Evolutionary conservation across 2,888 invertebrate species (phyloP).

Genomic region (Drosophila helvetica): DNA sequence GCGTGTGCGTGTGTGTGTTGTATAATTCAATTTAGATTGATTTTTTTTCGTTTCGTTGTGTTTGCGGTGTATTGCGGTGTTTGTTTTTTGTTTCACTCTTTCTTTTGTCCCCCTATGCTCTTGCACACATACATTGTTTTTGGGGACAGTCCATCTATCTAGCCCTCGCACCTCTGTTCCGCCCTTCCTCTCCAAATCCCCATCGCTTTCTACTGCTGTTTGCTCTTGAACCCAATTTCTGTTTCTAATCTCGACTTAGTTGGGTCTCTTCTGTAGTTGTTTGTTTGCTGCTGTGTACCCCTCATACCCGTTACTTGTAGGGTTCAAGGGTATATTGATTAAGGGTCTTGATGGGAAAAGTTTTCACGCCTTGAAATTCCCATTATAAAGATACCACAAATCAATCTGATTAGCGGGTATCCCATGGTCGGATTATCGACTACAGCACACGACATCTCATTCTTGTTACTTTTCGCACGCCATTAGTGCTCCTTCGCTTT

Average conservation of each 20-base stretch:
- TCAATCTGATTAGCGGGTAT: not conserved
- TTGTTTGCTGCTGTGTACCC: not conserved
- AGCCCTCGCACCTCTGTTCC: not conserved
- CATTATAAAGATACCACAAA: not conserved
- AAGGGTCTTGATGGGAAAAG: not conserved
- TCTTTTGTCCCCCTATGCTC: conserved; percentile 16
- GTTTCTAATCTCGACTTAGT: conserved; percentile 46
- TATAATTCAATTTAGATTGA: conserved; percentile 76
- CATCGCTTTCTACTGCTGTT: conserved; percentile 17
- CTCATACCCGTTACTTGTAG: not conserved
- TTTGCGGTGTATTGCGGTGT: conserved; percentile 35
- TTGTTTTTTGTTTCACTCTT: conserved; percentile 59
- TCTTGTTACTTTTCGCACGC: not conserved
- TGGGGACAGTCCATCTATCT: not conserved
- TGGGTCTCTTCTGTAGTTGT: not conserved
- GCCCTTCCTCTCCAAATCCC: not conserved
- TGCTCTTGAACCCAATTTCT: conserved; percentile 54
- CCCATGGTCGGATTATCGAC: not conserved
- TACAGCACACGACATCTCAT: not conserved
- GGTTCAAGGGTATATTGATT: conserved; percentile 1
- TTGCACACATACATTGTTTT: conserved; percentile 2
- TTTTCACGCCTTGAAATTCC: not conserved
- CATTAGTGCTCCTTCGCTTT: not conserved
- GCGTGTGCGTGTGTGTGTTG: conserved; percentile 29
- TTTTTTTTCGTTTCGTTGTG: conserved; percentile 46